Base-by-base conservation (phyloP, 2,797 vertebrate genomes). In the Onychomys arenicola region DNA sequence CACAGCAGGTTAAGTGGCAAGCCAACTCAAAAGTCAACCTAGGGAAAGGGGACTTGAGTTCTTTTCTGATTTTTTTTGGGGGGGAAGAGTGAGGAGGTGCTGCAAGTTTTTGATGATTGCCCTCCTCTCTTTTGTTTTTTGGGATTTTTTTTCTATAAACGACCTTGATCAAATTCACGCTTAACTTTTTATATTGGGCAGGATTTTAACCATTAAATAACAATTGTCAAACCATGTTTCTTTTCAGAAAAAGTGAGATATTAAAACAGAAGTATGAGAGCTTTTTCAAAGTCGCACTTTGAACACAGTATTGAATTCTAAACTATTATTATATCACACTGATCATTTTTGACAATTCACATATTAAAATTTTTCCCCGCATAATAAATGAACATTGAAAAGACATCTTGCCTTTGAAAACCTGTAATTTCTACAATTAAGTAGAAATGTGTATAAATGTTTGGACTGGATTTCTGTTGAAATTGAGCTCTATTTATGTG, bases 261-360 rank as follows among this genome's bases (percentile, higher is more conserved):
- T 88, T 85, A 87, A 96, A 86, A 89, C 40, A 96, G 57, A 93
- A 84, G 59, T 71, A 63, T 8, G 55, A 94, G 57, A 92, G 69
- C 17, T 93, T 86, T 96, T 84, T 32, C 25, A 84, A 91, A 93
- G 13, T 34, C 37, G 82, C 1, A 12, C 17, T 96, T 95, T 80
- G 84, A 11, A 81, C 91, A 90, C 80, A 78, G 29, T 83, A 32
- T 88, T 89, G 34, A 69, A 59, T 78, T 89, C 87, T 96, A 88
- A 93, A 52, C 85, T 82, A 93, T 96, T 95, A 73, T 88, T 91
- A 40, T 76, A 61, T 71, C 21, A 17, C 71, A 16, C 19, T 91
- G n/a, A 75, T 93, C 83, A 91, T 95, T 94, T 95, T 95, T 94
- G 19, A 95, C 94, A 88, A 93, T 88, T 91, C 75, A 76, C 86